Percentiles rank a stretch among this genome's conserved stretches.
These are phyloP conservation scores for Atherinosoma microstoma DNA, from an alignment of 2,797 vertebrate genomes.

Conservation along the genomic window DNA sequence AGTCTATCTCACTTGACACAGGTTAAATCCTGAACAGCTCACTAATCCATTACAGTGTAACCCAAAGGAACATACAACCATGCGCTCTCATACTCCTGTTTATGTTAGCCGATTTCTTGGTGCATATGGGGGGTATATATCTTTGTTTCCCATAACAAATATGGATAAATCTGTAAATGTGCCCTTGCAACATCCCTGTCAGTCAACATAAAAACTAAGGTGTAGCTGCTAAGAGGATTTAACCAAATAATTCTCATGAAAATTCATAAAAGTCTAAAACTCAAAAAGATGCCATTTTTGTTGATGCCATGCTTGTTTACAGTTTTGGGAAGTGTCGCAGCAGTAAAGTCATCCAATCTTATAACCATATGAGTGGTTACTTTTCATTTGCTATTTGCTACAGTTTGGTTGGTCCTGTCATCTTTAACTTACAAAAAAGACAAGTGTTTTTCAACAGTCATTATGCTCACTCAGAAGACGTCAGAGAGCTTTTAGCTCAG, in stretches of 20 bases:
- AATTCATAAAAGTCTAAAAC: not conserved
- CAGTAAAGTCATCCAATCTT: not conserved
- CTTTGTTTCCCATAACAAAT: not conserved
- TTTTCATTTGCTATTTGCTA: not conserved
- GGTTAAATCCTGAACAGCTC: not conserved
- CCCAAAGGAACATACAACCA: not conserved
- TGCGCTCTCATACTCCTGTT: not conserved
- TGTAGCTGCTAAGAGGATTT: not conserved
- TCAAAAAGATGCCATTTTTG: not conserved
- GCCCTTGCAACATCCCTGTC: not conserved
- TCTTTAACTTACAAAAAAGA: not conserved
- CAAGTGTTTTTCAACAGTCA: not conserved
- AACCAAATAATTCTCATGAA: not conserved
- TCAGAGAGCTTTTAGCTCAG: not conserved
- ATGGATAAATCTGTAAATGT: not conserved
- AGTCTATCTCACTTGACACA: not conserved
- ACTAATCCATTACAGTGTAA: not conserved
- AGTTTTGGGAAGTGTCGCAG: not conserved
- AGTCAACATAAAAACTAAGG: not conserved
- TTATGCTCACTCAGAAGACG: not conserved
- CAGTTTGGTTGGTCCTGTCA: not conserved
- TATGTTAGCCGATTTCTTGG: not conserved
- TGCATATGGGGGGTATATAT: too few relatives aligned
- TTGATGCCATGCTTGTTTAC: not conserved
- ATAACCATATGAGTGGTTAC: not conserved